Percentiles rank a stretch among this genome's conserved stretches.
phyloP scores from a whole-genome alignment of 2,888 invertebrate species.

The Thereva nobilitata region DNA sequence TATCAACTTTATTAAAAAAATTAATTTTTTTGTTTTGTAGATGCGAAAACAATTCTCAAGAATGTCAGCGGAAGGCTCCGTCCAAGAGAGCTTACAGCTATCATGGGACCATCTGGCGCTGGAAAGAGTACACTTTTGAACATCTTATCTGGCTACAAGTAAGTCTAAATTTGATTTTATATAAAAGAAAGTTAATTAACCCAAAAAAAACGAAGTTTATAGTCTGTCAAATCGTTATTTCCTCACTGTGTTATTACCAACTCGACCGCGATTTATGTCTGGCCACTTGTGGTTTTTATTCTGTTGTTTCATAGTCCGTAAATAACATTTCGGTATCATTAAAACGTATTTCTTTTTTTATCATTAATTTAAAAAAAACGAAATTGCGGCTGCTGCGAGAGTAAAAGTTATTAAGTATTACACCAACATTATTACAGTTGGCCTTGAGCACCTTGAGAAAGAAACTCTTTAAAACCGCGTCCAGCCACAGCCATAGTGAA shows the following conservation, averaged over 20 bases:
- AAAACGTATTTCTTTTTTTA: too few species aligned
- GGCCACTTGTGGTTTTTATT: too few species aligned
- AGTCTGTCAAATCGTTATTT: background rate
- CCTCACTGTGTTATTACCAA: background rate
- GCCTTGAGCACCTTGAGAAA: too few species aligned
- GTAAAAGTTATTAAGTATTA: too few species aligned
- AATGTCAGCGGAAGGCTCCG: slow-evolving; percentile 85
- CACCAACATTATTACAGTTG: too few species aligned
- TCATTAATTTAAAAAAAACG: too few species aligned
- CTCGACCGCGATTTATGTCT: background rate
- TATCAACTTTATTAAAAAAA: slow-evolving; percentile 18
- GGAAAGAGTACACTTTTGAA: slow-evolving; percentile 93
- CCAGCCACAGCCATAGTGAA: too few species aligned
- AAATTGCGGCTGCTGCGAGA: too few species aligned
- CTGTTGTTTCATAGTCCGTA: too few species aligned
- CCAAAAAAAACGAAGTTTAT: background rate
- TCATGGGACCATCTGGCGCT: slow-evolving; percentile 96
- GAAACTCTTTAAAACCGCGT: too few species aligned
- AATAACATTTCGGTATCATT: too few species aligned
- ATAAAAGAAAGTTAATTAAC: background rate
- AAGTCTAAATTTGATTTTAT: slow-evolving; percentile 56
- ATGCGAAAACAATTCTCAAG: slow-evolving; percentile 84
- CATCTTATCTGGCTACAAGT: slow-evolving; percentile 95
- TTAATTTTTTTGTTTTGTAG: slow-evolving; percentile 61
- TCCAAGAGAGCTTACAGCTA: slow-evolving; percentile 91